Evolutionary conservation across 2,113 vertebrate genomes (phyloP).

Genomic region (Progne subis): DNA sequence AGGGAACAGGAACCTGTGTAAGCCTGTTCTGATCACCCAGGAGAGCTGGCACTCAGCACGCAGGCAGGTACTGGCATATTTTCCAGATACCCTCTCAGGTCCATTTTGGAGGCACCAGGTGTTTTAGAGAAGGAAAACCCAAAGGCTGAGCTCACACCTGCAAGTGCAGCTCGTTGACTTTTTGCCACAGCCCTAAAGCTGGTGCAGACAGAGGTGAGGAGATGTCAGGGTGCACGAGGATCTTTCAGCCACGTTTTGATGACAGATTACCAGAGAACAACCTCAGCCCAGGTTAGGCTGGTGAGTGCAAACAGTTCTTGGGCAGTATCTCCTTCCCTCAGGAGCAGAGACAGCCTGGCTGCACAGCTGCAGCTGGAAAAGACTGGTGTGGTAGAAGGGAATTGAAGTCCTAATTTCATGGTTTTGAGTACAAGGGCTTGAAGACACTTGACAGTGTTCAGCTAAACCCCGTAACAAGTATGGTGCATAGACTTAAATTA

Average conservation of each 20-base stretch:
- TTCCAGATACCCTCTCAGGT: neutral
- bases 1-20: neutral
- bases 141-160: neutral
- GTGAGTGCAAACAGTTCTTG: neutral
- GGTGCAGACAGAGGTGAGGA: neutral
- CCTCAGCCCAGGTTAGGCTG: neutral
- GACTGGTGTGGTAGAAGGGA: neutral
- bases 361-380: neutral
- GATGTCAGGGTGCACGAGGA: neutral
- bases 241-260: neutral
- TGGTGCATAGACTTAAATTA: neutral
- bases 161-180: neutral
- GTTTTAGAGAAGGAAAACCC: neutral
- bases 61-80: neutral
- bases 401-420: neutral
- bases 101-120: neutral
- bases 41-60: neutral
- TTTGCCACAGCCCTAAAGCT: neutral
- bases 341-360: neutral
- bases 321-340: too few species aligned
- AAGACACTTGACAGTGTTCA: neutral
- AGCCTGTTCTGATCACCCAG: neutral
- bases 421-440: neutral
- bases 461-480: neutral
- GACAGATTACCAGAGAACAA: neutral